phyloP scores from a whole-genome alignment of 1,140 invertebrate genomes.

The Luehdorfia chinensis region DNA sequence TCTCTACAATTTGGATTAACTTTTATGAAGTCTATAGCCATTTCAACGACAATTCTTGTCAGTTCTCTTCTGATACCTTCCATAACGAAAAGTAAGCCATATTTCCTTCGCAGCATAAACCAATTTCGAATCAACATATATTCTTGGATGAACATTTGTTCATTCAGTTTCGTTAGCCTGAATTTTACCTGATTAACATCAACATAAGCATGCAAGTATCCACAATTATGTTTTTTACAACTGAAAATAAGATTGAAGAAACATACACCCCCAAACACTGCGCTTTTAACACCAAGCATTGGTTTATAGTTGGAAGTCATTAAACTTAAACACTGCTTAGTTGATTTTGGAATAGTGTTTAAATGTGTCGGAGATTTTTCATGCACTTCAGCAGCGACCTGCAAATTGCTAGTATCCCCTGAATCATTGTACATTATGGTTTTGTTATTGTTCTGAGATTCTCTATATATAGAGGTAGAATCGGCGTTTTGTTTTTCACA shows the following conservation, averaged over 20 bases:
- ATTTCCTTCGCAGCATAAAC: constrained; percentile 29
- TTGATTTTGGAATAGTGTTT: neutral
- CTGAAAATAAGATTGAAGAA: constrained; percentile 37
- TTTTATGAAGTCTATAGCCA: constrained; percentile 42
- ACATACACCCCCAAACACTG: constrained; percentile 40
- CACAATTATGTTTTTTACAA: constrained; percentile 41
- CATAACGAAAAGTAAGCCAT: constrained; percentile 37
- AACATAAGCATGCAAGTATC: constrained; percentile 30
- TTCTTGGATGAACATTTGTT: constrained; percentile 41
- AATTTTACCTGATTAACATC: constrained; percentile 14
- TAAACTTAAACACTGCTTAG: constrained; percentile 11
- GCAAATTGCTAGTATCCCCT: constrained; percentile 1
- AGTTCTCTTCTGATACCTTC: constrained; percentile 39
- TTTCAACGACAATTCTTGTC: constrained; percentile 41
- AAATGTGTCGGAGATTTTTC: neutral
- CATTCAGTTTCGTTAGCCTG: constrained; percentile 22
- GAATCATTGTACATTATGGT: constrained; percentile 14
- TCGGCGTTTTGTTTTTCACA: constrained; percentile 52
- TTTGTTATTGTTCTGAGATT: neutral
- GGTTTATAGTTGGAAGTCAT: constrained; percentile 24
- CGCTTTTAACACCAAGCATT: constrained; percentile 20
- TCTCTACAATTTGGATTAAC: constrained; percentile 9
- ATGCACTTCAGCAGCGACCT: neutral
- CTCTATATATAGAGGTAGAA: constrained; percentile 34
- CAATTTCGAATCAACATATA: constrained; percentile 36